Evolutionary conservation across 1,140 invertebrate species (phyloP).

Genomic region (Anastrepha ludens): DNA sequence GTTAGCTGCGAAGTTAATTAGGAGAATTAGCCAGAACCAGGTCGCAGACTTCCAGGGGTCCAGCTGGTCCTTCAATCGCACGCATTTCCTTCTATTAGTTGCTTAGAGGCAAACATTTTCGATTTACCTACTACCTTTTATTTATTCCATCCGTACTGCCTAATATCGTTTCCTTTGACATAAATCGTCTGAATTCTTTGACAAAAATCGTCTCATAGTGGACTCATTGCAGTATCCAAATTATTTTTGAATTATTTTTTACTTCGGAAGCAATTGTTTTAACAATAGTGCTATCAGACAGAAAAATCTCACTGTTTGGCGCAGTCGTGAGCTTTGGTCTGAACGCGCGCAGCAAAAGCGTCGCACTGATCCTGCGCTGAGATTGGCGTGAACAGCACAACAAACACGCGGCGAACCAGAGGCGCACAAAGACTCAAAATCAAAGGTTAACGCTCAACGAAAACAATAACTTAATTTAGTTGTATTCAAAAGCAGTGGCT

Average conservation of each 20-base stretch:
- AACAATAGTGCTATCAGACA: background rate
- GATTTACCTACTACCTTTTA: too few species aligned
- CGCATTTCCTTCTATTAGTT: too few species aligned
- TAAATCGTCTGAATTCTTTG: too few species aligned
- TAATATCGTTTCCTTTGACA: too few species aligned
- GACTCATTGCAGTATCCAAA: too few species aligned
- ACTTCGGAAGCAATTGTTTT: background rate
- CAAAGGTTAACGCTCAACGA: background rate
- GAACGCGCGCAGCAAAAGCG: background rate
- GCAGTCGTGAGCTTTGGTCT: background rate
- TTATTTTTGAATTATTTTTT: background rate
- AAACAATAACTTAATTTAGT: conserved; percentile 49
- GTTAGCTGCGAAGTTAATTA: too few species aligned
- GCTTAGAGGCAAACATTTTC: too few species aligned
- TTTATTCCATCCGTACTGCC: too few species aligned
- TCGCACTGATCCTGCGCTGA: conserved; percentile 2
- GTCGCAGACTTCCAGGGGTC: too few species aligned
- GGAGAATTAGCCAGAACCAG: too few species aligned
- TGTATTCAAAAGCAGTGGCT: background rate
- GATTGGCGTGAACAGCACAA: background rate
- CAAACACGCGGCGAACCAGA: background rate
- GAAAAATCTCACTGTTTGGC: background rate
- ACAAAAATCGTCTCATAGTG: too few species aligned
- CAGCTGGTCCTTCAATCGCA: too few species aligned
- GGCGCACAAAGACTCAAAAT: background rate